Conservation (phyloP, 2,888 invertebrate species). For the Dryobotodes eremita region DNA sequence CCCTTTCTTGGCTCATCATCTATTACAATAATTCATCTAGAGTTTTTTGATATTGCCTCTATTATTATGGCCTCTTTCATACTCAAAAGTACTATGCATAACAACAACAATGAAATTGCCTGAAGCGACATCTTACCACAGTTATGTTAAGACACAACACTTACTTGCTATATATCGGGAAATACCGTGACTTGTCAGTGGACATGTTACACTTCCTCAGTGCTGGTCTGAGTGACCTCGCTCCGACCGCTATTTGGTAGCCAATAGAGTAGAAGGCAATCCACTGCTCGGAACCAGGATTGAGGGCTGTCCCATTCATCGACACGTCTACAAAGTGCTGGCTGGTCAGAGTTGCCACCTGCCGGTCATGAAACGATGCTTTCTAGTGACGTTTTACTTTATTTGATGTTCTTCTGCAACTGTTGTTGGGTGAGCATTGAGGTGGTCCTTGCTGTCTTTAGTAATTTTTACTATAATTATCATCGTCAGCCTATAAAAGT, state of each 20-base stretch:
- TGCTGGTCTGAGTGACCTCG: constrained; percentile 65
- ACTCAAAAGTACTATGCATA: background rate
- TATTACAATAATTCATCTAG: background rate
- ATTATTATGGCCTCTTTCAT: background rate
- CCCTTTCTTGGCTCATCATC: background rate
- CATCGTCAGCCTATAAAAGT: background rate
- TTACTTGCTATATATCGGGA: constrained; percentile 68
- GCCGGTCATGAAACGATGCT: background rate
- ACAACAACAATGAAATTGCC: background rate
- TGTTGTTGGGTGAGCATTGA: background rate
- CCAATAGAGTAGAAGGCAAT: constrained; percentile 63
- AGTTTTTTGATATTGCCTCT: no score
- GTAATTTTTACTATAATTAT: background rate
- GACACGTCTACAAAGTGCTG: constrained; percentile 76
- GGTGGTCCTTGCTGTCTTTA: no score
- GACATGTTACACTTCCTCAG: constrained; percentile 75
- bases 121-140: background rate
- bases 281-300: constrained; percentile 80
- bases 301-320: constrained; percentile 80
- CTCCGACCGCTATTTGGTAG: constrained; percentile 70
- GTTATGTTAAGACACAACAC: background rate
- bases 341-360: constrained; percentile 74
- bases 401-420: background rate
- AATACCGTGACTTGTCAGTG: constrained; percentile 71
- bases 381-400: background rate